Evolutionary conservation across 1,140 invertebrate genomes (phyloP), one percentile per base, ranked within the genome.

Genomic region (Caerostris darwini): DNA sequence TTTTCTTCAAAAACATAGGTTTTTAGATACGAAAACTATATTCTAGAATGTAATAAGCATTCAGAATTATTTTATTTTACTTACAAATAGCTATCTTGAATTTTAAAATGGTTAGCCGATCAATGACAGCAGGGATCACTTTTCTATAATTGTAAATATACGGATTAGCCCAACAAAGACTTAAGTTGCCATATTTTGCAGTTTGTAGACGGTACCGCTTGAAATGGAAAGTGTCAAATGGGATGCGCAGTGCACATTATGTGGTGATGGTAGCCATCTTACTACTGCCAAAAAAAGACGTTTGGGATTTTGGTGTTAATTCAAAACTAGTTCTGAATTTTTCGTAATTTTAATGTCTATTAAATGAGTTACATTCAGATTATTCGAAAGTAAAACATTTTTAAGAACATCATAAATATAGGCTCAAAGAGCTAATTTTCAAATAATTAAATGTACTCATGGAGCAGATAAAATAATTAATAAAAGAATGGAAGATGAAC

Each of bases 91-190:
- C 8, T 57, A 58, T n/a, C 19, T 57, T 83, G 12, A 10, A 58
- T n/a, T 10, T 8, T 7, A 64, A 64, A 64, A 64, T 14, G 3
- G 8, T 7, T 14, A 77, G 34, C n/a, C 14, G 61, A 67, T 50
- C 53, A 10, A 58, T 58, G 8, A 19, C 6, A 7, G 7, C 0
- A 83, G 61, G 61, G 82, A 83, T 83, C 82, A 83, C 82, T 83
- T 83, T 83, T 83, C 82, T 58, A 83, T 57, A 57, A 57, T 83
- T 57, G 82, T 83, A 83, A 83, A 83, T 83, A 57, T 83, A 19
- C 82, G 19, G 53, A 83, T 19, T 83, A 57, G 17, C 82, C 82
- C 71, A 77, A 50, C 50, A 77, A 77, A 12, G 34, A 12, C 12
- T 3, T 50, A 4, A 77, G 19, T 50, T 12, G 53, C 71, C 71